Conservation (phyloP, 2,797 vertebrate genomes). For the Sciaenops ocellatus region DNA sequence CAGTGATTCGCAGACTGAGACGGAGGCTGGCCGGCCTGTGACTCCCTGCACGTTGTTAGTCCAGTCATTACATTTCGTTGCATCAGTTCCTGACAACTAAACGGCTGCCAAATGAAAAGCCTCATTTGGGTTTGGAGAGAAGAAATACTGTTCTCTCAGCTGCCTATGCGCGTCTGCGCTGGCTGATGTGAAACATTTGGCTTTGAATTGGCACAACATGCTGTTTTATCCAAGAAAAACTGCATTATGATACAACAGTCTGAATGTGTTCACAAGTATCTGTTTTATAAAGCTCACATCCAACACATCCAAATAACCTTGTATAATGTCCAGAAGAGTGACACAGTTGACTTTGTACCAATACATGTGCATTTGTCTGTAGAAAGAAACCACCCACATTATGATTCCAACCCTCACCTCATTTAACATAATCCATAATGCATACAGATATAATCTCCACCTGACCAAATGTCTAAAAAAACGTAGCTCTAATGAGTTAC, state of each 20-base stretch:
- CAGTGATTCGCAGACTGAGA: slow-evolving; percentile 40
- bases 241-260: neutral
- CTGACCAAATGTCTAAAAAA: slow-evolving; percentile 62
- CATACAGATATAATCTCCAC: slow-evolving; percentile 72
- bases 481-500: slow-evolving; percentile 65
- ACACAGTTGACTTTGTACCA: slow-evolving; percentile 17
- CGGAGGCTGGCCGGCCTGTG: slow-evolving; percentile 15
- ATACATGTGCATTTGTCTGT: slow-evolving; percentile 11
- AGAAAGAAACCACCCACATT: slow-evolving; percentile 46
- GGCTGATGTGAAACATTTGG: slow-evolving; percentile 22
- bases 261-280: neutral
- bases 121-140: slow-evolving; percentile 48
- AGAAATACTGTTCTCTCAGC: slow-evolving; percentile 36
- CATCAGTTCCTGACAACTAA: slow-evolving; percentile 67
- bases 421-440: slow-evolving; percentile 78
- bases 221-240: slow-evolving; percentile 3
- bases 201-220: neutral
- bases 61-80: slow-evolving; percentile 72
- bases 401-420: slow-evolving; percentile 59
- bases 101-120: slow-evolving; percentile 66
- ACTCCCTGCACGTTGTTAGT: slow-evolving; percentile 33
- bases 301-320: neutral
- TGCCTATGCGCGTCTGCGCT: neutral
- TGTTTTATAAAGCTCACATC: slow-evolving; percentile 6
- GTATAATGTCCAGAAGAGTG: neutral